Base-by-base conservation (phyloP, 2,113 vertebrate genomes). In the Ammospiza caudacuta region DNA sequence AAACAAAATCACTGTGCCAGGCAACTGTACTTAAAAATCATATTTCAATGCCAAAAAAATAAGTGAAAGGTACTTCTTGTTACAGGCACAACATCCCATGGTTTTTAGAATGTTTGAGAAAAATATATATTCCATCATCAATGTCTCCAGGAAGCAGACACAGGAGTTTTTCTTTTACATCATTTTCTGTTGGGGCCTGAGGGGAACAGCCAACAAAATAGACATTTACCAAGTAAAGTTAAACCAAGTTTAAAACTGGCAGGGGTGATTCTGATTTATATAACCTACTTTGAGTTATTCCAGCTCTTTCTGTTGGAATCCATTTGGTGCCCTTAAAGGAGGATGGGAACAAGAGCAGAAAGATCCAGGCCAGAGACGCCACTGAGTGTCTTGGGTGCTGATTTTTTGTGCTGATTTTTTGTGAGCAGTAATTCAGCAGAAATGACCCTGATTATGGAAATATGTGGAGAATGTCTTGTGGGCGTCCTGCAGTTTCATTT, bases 391-490 rank as follows among this genome's bases (percentile, higher is more conserved):
- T 69, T 57, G 29, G 57, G 61, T 47, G 41, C 89, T 83, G 83
- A 22, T 24, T 78, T 59, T 68, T 35, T 35, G 35, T 35, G 35
- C 35, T 35, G 35, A 35, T 35, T 35, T 35, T 47, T 0, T 52
- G 28, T 20, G 91, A 94, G 37, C 79, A 91, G 69, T 58, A 96
- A 90, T 95, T 93, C 80, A 90, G 79, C 94, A 96, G 94, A 89
- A 94, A 84, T 47, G 59, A 64, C 69, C 76, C 86, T 55, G 95
- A 94, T 97, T 92, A 93, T 92, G 83, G 96, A 97, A 87, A 78
- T 96, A 96, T 98, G 93, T 91, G 59, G 95, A 84, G 92, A 98
- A 98, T 98, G 97, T 97, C 93, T 97, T 96, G 85, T 97, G 84
- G 94, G 95, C 74, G 19, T 94, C 96, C 96, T 95, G 81, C 96